phyloP scores from a whole-genome alignment of 1,140 invertebrate genomes.

The Andricus grossulariae region DNA sequence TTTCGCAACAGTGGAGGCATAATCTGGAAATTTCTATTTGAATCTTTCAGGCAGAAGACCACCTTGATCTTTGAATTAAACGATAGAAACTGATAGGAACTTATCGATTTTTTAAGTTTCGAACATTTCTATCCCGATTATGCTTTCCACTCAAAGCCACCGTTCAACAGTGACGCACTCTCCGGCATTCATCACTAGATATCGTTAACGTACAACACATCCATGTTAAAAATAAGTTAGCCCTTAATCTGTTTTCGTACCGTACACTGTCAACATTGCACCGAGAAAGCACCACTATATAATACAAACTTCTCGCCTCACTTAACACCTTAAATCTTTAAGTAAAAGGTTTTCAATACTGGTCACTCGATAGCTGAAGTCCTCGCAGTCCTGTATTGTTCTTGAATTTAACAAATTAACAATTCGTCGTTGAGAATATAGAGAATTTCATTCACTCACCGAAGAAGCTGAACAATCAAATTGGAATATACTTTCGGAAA shows the following conservation, averaged over 20 bases:
- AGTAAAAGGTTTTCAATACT: conserved; percentile 8
- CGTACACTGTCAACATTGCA: conserved; percentile 40
- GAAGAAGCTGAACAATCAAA: background rate
- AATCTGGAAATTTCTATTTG: no score
- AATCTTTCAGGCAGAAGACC: no score
- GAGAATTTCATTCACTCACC: conserved; percentile 14
- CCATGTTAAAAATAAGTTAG: conserved; percentile 64
- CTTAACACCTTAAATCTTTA: conserved; percentile 9
- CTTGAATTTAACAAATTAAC: conserved; percentile 21
- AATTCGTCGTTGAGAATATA: conserved; percentile 42
- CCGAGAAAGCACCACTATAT: conserved; percentile 66
- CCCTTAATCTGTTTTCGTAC: conserved; percentile 16
- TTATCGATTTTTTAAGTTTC: background rate
- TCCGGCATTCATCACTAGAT: conserved; percentile 16
- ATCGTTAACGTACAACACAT: conserved; percentile 57
- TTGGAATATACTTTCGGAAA: background rate
- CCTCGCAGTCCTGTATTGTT: background rate
- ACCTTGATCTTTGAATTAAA: no score
- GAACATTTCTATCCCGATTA: background rate
- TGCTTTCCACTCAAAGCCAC: background rate
- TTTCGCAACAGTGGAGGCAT: background rate
- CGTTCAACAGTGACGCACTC: conserved; percentile 16
- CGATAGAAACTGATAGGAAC: background rate
- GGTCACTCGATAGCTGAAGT: background rate
- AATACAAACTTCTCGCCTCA: conserved; percentile 51